phyloP scores from a whole-genome alignment of 2,113 vertebrate genomes.

The Thymallus thymallus region DNA sequence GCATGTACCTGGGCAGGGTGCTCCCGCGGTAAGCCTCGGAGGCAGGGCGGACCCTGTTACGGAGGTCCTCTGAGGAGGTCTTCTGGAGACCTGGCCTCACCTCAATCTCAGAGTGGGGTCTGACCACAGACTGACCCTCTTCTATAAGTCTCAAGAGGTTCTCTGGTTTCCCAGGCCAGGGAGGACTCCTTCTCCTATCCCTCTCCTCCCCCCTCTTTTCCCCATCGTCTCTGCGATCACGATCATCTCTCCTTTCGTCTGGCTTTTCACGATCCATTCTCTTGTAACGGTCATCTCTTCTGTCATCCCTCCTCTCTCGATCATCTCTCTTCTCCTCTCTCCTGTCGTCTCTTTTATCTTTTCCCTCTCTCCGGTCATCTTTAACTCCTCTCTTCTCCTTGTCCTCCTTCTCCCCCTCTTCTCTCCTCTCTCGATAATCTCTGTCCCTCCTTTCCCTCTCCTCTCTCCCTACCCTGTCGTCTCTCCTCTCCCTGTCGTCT shows the following conservation, averaged over 20 bases:
- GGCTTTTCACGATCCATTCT: slow-evolving; percentile 18
- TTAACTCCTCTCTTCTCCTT: slow-evolving; percentile 4
- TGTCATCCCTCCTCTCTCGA: slow-evolving; percentile 13
- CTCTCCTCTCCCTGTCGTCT: slow-evolving; percentile 22
- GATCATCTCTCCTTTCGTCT: slow-evolving; percentile 21
- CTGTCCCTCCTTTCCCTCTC: slow-evolving; percentile 1
- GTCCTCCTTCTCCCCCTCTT: background rate
- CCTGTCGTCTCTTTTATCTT: slow-evolving; percentile 1
- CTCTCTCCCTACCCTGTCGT: background rate
- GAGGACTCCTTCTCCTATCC: slow-evolving; percentile 12
- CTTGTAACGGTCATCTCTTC: slow-evolving; percentile 2
- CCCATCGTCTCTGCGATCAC: slow-evolving; percentile 7
- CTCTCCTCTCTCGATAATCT: background rate
- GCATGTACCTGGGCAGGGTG: slow-evolving; percentile 68
- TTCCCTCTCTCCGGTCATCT: slow-evolving; percentile 14
- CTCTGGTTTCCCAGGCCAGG: slow-evolving; percentile 30
- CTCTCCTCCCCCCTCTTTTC: slow-evolving; percentile 29
- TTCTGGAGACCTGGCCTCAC: slow-evolving; percentile 51
- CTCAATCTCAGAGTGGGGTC: slow-evolving; percentile 65
- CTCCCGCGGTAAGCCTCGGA: slow-evolving; percentile 70
- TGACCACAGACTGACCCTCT: background rate
- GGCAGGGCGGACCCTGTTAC: slow-evolving; percentile 40
- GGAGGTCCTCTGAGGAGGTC: slow-evolving; percentile 57
- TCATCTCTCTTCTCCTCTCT: slow-evolving; percentile 3
- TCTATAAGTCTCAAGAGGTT: slow-evolving; percentile 24